These are phyloP conservation scores for Eueremaeus valkanovi DNA, from an alignment of 2,888 invertebrate species.

Conservation along the genomic window DNA sequence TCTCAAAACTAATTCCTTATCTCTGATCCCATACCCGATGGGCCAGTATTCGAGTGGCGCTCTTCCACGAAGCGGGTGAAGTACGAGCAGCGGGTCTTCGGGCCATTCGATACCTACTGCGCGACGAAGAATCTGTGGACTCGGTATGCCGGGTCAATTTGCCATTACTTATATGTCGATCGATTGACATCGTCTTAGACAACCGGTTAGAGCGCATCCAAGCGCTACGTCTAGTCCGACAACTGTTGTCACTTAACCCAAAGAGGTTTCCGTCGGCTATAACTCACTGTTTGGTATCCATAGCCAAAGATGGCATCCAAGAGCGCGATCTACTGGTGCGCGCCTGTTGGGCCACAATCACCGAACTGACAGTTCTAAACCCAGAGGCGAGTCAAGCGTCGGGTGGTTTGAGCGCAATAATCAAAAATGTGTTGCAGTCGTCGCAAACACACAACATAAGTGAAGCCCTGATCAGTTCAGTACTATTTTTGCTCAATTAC, in stretches of 20 bases:
- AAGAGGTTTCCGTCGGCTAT: conserved; percentile 68
- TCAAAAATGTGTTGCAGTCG: conserved; percentile 65
- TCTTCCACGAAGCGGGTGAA: conserved; percentile 81
- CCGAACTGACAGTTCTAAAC: conserved; percentile 82
- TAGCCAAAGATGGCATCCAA: conserved; percentile 69
- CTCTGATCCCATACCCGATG: no score
- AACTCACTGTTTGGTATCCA: conserved; percentile 73
- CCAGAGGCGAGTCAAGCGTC: conserved; percentile 68
- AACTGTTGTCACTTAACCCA: conserved; percentile 64
- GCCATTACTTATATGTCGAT: conserved; percentile 77
- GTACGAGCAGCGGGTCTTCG: conserved; percentile 83
- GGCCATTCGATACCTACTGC: conserved; percentile 76
- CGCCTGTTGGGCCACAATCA: conserved; percentile 78
- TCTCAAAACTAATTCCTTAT: no score
- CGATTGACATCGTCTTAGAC: conserved; percentile 80
- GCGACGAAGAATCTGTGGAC: conserved; percentile 70
- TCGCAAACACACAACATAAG: conserved; percentile 38
- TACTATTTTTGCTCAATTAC: conserved; percentile 77
- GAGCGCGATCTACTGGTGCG: conserved; percentile 78
- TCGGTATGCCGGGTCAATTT: conserved; percentile 74
- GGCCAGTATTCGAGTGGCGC: conserved; percentile 77
- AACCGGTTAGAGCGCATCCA: conserved; percentile 79
- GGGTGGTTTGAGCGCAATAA: conserved; percentile 66
- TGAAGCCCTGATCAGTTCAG: conserved; percentile 81
- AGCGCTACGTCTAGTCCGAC: conserved; percentile 76